Evolutionary conservation across 2,797 vertebrate species (phyloP).

Genomic region (Podargus strigoides): DNA sequence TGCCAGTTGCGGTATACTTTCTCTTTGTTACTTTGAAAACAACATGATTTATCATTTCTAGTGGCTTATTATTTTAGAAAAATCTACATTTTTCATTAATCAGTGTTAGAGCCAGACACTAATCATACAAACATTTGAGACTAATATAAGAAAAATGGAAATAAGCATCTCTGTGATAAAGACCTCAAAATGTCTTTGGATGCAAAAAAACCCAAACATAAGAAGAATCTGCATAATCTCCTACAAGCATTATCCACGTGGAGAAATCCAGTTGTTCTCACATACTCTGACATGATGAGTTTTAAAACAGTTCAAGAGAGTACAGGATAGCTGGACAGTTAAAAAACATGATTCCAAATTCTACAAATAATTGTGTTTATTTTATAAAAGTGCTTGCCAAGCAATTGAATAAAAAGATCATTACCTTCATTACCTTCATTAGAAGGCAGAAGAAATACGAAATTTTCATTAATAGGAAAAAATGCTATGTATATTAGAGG

Average conservation of each 20-base stretch:
- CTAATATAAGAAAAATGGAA: slow-evolving; percentile 29
- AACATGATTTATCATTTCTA: slow-evolving; percentile 28
- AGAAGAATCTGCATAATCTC: slow-evolving; percentile 18
- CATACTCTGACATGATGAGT: neutral
- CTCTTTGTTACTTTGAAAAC: slow-evolving; percentile 23
- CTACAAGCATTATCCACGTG: neutral
- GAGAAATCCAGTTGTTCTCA: neutral
- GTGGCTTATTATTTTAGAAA: slow-evolving; percentile 4
- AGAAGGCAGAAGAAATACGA: neutral
- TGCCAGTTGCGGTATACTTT: neutral
- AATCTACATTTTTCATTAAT: slow-evolving; percentile 29
- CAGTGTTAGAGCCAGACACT: neutral
- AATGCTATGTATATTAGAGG: neutral
- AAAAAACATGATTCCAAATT: neutral
- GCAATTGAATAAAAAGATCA: neutral
- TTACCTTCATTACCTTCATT: neutral
- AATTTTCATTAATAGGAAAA: neutral
- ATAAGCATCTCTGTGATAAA: neutral
- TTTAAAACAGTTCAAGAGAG: neutral
- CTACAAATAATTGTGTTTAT: neutral
- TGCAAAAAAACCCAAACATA: slow-evolving; percentile 12
- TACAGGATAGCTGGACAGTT: neutral
- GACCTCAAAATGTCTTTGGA: slow-evolving; percentile 8
- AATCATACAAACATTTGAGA: slow-evolving; percentile 10
- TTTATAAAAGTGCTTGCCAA: neutral